phyloP scores from a whole-genome alignment of 2,888 invertebrate species.

The Lochmaea crataegi region DNA sequence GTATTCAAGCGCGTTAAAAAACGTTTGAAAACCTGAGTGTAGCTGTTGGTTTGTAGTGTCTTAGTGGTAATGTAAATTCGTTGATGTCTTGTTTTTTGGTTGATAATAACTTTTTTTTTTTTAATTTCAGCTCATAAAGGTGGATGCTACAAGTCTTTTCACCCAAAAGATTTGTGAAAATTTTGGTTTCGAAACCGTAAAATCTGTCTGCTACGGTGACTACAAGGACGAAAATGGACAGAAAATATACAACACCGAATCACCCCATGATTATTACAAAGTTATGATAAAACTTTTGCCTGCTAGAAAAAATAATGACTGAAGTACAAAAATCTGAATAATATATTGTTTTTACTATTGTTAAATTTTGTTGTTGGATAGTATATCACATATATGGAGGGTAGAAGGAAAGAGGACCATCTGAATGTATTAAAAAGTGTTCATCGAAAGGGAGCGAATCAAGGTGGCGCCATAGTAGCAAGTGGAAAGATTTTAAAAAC shows the following conservation, averaged over 20 bases:
- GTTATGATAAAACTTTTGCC: conserved; percentile 68
- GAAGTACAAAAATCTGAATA: conserved; percentile 30
- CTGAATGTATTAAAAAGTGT: no score
- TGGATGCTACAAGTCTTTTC: conserved; percentile 83
- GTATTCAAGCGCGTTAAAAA: no score
- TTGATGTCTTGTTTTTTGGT: background rate
- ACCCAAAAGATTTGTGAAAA: conserved; percentile 81
- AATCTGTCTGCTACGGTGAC: conserved; percentile 77
- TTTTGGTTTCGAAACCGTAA: conserved; percentile 73
- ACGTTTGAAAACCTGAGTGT: no score
- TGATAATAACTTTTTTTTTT: conserved; percentile 25
- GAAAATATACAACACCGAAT: conserved; percentile 72
- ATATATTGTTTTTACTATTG: conserved; percentile 10
- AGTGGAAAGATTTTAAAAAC: no score
- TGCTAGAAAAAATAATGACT: conserved; percentile 33
- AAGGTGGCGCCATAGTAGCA: no score
- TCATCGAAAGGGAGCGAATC: no score
- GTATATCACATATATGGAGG: background rate
- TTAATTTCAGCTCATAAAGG: conserved; percentile 76
- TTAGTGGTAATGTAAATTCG: no score
- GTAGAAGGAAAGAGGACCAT: no score
- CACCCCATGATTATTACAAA: conserved; percentile 80
- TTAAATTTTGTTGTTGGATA: background rate
- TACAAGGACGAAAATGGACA: conserved; percentile 72
- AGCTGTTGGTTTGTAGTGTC: no score